phyloP scores from a whole-genome alignment of 2,113 vertebrate genomes.

The Talpa occidentalis region DNA sequence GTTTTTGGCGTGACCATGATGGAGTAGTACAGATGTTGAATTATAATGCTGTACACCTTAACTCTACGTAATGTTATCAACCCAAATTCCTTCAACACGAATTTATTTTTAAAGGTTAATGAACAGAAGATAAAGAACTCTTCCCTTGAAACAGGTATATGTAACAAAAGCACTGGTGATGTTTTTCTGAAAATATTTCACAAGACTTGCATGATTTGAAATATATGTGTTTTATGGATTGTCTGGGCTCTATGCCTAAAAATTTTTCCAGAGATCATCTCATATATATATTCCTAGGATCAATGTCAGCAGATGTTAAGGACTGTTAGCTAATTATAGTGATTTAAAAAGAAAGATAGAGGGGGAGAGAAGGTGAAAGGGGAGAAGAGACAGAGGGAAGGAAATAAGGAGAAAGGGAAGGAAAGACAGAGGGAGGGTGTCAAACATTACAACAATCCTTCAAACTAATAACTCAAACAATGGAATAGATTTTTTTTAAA shows the following conservation, averaged over 20 bases:
- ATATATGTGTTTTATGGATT: constrained; percentile 68
- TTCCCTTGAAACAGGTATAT: constrained; percentile 37
- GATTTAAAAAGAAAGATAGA: background rate
- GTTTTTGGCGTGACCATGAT: background rate
- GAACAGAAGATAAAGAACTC: background rate
- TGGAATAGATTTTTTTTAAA: background rate
- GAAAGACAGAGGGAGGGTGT: background rate
- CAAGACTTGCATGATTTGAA: constrained; percentile 49
- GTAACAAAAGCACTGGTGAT: constrained; percentile 49
- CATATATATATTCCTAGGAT: constrained; percentile 67
- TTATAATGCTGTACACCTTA: background rate
- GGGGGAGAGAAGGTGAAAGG: background rate
- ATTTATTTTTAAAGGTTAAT: background rate
- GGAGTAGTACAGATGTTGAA: background rate
- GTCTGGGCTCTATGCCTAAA: constrained; percentile 56
- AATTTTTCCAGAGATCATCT: constrained; percentile 70
- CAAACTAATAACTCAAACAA: background rate
- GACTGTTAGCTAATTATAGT: constrained; percentile 51
- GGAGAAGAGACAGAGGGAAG: rapidly evolving
- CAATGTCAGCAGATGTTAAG: constrained; percentile 73
- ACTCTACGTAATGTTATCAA: background rate
- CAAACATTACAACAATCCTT: background rate
- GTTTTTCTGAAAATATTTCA: constrained; percentile 62
- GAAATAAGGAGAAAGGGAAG: background rate
- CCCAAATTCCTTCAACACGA: background rate